Evolutionary conservation across 2,888 invertebrate species (phyloP), one percentile per base, ranked within the genome.

Genomic region (Carabus problematicus): DNA sequence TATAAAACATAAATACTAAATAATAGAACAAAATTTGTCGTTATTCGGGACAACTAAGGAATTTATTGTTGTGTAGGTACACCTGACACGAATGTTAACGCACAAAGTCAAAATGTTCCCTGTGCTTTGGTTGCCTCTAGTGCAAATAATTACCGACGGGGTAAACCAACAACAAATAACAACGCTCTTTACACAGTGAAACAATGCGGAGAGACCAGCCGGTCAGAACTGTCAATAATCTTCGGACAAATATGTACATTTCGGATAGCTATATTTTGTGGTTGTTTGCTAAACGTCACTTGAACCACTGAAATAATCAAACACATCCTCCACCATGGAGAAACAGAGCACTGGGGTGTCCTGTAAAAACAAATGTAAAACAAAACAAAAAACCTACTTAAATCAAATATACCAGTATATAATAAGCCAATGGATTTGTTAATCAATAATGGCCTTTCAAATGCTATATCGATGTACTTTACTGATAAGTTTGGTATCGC

Each of bases 191-290:
- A 29, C 29, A 29, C 29, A 29, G 29, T 29, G 29, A 29, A 29
- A 29, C 29, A 29, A 29, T 29, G 29, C 29, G 29, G 29, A 29
- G 3, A 29, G 29, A 29, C 29, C 29, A 29, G 29, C 29, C 29
- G 6, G 29, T 29, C 29, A 6, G 29, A 68, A 54, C 61, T 77
- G 80, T 80, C 79, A 80, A 80, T 79, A 80, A 45, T 76, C 78
- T 77, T 18, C 76, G 70, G 59, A 71, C 73, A 79, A 79, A 80
- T 81, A 80, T 80, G 76, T 80, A 75, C 76, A 77, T 77, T 81
- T 78, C 77, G 78, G 80, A 81, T 80, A 79, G 78, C 79, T 77
- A 78, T 79, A 79, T 80, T 80, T 81, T 80, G 79, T 77, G 78
- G 76, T 6, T 80, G 77, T 81, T 80, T 79, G 77, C 77, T 75